Evolutionary conservation across 2,888 invertebrate species (phyloP), one percentile per base, ranked within the genome.

Genomic region (Parelbella ahira): DNA sequence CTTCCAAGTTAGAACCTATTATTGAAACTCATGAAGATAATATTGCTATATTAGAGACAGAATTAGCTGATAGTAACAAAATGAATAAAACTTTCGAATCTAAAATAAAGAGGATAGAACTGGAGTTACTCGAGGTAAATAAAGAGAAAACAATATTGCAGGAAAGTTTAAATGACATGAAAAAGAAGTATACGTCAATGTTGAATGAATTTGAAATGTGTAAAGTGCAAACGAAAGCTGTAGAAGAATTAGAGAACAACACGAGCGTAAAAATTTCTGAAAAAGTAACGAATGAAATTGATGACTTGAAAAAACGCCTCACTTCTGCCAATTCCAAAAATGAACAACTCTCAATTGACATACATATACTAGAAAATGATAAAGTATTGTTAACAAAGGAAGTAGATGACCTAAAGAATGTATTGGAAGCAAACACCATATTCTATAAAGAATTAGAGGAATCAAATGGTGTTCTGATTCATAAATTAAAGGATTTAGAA

Each of bases 21-120:
- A 90, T 91, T 33, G 93, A 93, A 77, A 89, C 91, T 1, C 92
- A 93, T 56, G 93, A 93, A 76, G 93, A 93, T 54, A 92, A 90
- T 49, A 72, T 92, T 47, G 78, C 88, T 0, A 88, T 90, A 54
- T 63, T 93, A 53, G 93, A 93, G 73, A 78, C 84, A 0, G 92
- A 93, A 66, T 63, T 93, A 29, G 93, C 93, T 33, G 90, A 90
- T 57, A 88, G 86, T 27, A 89, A 78, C 48, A 88, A 73, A 52
- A 71, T 89, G n/a, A 91, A 90, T 55, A 87, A 88, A 51, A 87
- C 86, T 3, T 82, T 92, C 57, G 90, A 91, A 59, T 87, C 89
- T 30, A 90, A 91, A 70, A 88, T 91, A 30, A 71, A 84, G 29
- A 88, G 87, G 37, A 82, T 91, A 56, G 88, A 90, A 54, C 82